These are phyloP conservation scores for Indicator maculatus DNA, from an alignment of 2,113 vertebrate species.

Conservation along the genomic window DNA sequence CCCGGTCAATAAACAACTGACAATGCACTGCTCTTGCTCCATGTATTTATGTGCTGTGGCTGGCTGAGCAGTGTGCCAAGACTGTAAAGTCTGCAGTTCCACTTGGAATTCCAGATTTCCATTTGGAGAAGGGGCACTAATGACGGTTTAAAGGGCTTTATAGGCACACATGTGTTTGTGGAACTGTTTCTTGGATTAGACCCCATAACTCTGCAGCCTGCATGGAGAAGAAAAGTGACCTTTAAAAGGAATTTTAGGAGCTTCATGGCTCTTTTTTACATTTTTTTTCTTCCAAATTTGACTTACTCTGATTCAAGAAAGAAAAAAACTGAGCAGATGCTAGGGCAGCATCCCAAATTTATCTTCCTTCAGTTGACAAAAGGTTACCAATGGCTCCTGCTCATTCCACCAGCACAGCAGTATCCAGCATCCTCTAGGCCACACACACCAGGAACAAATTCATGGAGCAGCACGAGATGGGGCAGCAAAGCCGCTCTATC, in stretches of 20 bases:
- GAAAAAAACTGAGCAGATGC: background rate
- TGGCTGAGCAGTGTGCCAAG: background rate
- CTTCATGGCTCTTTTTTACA: background rate
- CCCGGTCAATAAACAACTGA: background rate
- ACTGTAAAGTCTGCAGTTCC: background rate
- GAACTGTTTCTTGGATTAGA: background rate
- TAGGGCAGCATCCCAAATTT: background rate
- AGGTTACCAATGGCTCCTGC: background rate
- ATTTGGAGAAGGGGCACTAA: background rate
- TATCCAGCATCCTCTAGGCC: background rate
- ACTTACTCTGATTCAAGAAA: background rate
- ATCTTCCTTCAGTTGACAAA: background rate
- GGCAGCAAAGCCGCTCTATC: background rate
- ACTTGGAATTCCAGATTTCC: background rate
- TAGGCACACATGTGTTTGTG: accelerated
- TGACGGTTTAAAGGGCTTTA: background rate
- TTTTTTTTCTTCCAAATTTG: background rate
- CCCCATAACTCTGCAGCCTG: background rate
- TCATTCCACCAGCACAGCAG: background rate
- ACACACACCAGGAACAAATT: accelerated
- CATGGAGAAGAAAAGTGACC: background rate
- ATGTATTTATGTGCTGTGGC: background rate
- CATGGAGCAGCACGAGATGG: background rate
- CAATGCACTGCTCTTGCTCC: background rate
- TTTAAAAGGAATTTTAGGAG: background rate